Evolutionary conservation across 2,113 vertebrate genomes (phyloP).

Genomic region (Scomber colias): DNA sequence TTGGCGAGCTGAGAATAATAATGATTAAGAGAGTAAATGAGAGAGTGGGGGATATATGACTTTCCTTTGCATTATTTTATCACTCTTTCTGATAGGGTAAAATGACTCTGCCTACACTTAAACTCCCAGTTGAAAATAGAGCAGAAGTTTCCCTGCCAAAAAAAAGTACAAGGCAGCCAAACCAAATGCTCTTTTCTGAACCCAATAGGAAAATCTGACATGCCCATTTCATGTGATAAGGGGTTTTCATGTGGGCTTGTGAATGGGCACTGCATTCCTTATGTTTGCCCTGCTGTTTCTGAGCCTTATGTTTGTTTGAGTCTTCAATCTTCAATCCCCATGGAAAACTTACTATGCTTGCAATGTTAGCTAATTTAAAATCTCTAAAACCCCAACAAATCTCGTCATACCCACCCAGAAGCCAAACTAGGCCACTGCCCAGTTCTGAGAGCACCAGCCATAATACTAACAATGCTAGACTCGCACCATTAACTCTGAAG

Average conservation of each 20-base stretch:
- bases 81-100: slow-evolving; percentile 30
- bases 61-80: slow-evolving; percentile 5
- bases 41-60: background rate
- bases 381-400: slow-evolving; percentile 11
- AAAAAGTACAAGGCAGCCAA: slow-evolving; percentile 33
- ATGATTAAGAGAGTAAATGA: background rate
- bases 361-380: slow-evolving; percentile 24
- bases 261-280: slow-evolving; percentile 23
- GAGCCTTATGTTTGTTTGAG: slow-evolving; percentile 43
- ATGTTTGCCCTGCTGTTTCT: slow-evolving; percentile 29
- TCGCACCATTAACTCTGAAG: slow-evolving; percentile 37
- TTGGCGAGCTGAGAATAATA: background rate
- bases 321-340: slow-evolving; percentile 18
- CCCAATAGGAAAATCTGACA: slow-evolving; percentile 52
- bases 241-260: slow-evolving; percentile 45
- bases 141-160: slow-evolving; percentile 33
- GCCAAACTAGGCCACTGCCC: slow-evolving; percentile 31
- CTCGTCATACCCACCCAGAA: slow-evolving; percentile 1
- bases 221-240: slow-evolving; percentile 44
- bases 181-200: slow-evolving; percentile 35
- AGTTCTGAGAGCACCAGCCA: background rate
- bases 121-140: slow-evolving; percentile 31
- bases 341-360: slow-evolving; percentile 27
- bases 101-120: slow-evolving; percentile 22
- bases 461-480: slow-evolving; percentile 28